Percentiles rank a stretch among this genome's conserved stretches.
Conservation (phyloP, 2,888 invertebrate genomes). For the Allolobophora icterica region DNA sequence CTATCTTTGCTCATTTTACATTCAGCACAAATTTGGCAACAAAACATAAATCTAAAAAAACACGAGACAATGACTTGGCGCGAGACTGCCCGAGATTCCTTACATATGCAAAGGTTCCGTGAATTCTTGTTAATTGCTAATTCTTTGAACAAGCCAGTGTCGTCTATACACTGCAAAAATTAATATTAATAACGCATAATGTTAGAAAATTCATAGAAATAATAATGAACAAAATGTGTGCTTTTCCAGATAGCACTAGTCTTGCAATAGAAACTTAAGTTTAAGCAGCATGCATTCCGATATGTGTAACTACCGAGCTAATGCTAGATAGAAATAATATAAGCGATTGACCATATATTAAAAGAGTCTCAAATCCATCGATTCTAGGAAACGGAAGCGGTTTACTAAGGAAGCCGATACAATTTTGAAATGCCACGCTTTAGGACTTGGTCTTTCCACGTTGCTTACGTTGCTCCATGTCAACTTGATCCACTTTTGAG, state of each 20-base stretch:
- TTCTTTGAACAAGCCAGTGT: neutral
- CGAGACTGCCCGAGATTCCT: neutral
- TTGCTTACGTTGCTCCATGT: neutral
- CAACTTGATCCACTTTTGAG: neutral
- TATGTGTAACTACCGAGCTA: neutral
- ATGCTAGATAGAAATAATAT: neutral
- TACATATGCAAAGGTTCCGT: neutral
- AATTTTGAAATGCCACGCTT: neutral
- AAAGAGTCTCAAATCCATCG: neutral
- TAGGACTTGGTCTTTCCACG: neutral
- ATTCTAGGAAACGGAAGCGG: neutral
- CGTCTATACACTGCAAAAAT: neutral
- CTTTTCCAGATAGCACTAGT: no score
- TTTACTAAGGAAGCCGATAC: slow-evolving; percentile 10
- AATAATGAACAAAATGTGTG: neutral
- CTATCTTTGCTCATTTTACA: no score
- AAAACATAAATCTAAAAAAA: neutral
- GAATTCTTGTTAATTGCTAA: neutral
- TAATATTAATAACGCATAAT: neutral
- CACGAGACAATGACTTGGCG: neutral
- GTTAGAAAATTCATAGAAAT: neutral
- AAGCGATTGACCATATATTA: neutral
- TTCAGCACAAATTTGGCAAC: neutral
- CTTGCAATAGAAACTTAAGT: neutral
- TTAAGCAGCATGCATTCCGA: neutral